These are phyloP conservation scores for Oceanites oceanicus DNA, from an alignment of 2,113 vertebrate genomes.

Conservation along the genomic window DNA sequence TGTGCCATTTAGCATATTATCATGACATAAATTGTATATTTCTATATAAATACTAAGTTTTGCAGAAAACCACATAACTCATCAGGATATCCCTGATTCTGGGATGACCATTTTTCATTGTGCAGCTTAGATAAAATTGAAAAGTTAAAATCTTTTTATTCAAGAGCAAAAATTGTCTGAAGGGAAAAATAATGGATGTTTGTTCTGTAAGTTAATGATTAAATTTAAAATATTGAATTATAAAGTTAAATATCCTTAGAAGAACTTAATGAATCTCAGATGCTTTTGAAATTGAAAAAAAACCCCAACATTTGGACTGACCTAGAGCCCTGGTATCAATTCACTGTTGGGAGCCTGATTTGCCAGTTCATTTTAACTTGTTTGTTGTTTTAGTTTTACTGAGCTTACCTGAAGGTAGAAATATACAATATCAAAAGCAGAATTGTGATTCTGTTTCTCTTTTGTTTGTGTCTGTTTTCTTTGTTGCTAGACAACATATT, in stretches of 20 bases:
- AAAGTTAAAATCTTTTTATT: neutral
- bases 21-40: neutral
- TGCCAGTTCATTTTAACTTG: slow-evolving; percentile 19
- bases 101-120: neutral
- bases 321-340: neutral
- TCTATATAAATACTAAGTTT: neutral
- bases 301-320: neutral
- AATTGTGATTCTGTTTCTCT: slow-evolving; percentile 59
- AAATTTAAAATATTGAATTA: neutral
- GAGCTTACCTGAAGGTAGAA: slow-evolving; percentile 38
- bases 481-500: slow-evolving; percentile 62
- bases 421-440: slow-evolving; percentile 5
- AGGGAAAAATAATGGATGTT: neutral
- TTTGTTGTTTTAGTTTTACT: slow-evolving; percentile 56
- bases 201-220: neutral
- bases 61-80: neutral
- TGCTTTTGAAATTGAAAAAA: neutral
- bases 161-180: neutral
- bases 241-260: neutral
- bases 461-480: slow-evolving; percentile 33
- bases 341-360: slow-evolving; percentile 30
- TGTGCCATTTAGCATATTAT: neutral
- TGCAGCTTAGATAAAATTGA: neutral
- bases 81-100: neutral
- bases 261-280: neutral